These are phyloP conservation scores for Byasa hedistus DNA, from an alignment of 2,888 invertebrate genomes.

Conservation along the genomic window DNA sequence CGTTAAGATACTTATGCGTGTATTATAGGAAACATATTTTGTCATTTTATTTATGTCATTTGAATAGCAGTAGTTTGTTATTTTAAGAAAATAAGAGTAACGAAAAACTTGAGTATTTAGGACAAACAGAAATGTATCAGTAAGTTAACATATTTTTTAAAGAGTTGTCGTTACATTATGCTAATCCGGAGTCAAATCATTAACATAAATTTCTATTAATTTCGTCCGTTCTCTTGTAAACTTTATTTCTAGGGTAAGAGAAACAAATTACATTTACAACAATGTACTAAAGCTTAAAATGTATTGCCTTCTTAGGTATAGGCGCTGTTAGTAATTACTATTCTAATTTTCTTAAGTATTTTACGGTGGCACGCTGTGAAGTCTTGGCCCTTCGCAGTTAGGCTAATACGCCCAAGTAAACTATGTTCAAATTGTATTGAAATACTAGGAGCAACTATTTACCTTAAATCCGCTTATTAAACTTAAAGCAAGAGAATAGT, in stretches of 20 bases:
- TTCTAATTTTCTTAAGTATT: conserved; percentile 2
- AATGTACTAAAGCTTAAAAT: not conserved
- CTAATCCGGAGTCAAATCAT: too few relatives aligned
- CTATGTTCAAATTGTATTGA: not conserved
- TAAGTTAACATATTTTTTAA: too few relatives aligned
- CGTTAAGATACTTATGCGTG: too few relatives aligned
- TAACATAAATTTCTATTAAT: too few relatives aligned
- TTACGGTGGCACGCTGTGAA: not conserved
- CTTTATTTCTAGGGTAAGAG: not conserved
- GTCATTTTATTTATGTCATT: too few relatives aligned
- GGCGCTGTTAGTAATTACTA: not conserved
- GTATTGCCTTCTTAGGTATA: not conserved
- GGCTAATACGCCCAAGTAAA: not conserved
- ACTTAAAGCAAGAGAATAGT: not conserved
- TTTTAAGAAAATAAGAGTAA: too few relatives aligned
- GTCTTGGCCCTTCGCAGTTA: not conserved
- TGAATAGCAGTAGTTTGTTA: too few relatives aligned
- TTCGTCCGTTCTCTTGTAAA: too few relatives aligned
- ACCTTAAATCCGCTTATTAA: not conserved
- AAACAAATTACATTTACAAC: not conserved
- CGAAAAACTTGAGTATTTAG: too few relatives aligned
- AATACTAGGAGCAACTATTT: not conserved
- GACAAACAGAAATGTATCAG: too few relatives aligned
- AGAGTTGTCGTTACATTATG: too few relatives aligned
- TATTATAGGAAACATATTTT: too few relatives aligned